Evolutionary conservation across 2,797 vertebrate species (phyloP), one percentile per base, ranked within the genome.

Genomic region (Astyanax mexicanus): DNA sequence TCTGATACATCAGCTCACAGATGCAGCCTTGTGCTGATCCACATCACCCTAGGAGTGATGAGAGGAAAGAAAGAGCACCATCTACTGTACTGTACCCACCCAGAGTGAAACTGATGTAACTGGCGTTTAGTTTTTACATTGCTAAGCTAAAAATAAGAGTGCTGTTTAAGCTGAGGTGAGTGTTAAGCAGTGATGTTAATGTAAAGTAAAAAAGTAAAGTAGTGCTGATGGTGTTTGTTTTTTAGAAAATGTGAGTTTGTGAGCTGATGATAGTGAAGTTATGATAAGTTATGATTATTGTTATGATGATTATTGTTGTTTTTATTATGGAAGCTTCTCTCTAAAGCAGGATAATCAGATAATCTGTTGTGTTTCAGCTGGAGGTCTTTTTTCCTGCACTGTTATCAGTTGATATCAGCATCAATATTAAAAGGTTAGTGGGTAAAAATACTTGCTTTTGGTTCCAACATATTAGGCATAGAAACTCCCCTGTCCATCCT

Each of bases 391-490:
- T 42, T 11, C 60, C 58, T 6, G 10, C n/a, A 38, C 35, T 25
- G n/a, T 51, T 47, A 19, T 4, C 45, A 21, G 3, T 13, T 68
- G 23, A 37, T 32, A 32, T 11, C 10, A 13, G 1, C 38, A 7
- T 38, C 62, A 9, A 38, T 42, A 54, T 55, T 9, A 10, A 58
- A 6, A 52, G 35, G 17, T 38, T 6, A 42, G 10, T 57, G 13
- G n/a, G 67, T 35, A 62, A 83, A 62, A 83, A 87, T 90, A 95
- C 96, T 96, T 97, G 94, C 98, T 95, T 98, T 98, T 93, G 93
- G 93, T 86, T 99, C 96, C 95, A 97, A 87, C 94, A 99, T 96
- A 91, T 99, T 98, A 91, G 98, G 98, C 97, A 99, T 96, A 71
- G 98, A 99, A 60, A 95, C 93, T 65, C 98, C 97, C 90, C 96